Base-by-base conservation (phyloP, 1,140 invertebrate genomes). In the Trachelipus rathkii region DNA sequence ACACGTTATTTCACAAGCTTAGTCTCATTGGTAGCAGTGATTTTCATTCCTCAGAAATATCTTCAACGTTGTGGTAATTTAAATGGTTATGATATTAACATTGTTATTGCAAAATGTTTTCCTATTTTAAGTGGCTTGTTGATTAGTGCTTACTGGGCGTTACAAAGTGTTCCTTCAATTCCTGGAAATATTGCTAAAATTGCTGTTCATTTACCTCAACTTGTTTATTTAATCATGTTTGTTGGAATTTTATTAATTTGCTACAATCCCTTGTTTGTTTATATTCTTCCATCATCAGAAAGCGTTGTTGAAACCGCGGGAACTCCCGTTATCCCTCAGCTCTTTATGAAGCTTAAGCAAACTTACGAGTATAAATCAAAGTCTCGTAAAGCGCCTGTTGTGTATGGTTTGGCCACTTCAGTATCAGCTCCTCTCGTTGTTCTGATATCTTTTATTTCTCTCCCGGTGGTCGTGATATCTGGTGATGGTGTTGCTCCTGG, bases 51-150 rank as follows among this genome's bases (percentile, higher is more conserved):
- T 15, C 87, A 88, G 77, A 87, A 87, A 72, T 95, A 89, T 89
- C 86, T 91, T 45, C 87, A 87, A 83, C 89, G 88, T 78, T 91
- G 90, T 84, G 93, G 93, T 8, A 94, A 93, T 85, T 85, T 96
- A 45, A 91, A 91, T 24, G 91, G 92, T 0, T 89, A 79, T n/a
- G 88, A 81, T 0, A 84, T 88, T 10, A 69, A 73, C 4, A 87
- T 91, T 9, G 85, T 89, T 15, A 80, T 93, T 13, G 87, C 89
- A 0, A 88, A 88, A 71, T 92, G 91, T 80, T 88, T 89, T 19
- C 90, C 90, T 9, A 90, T 88, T 0, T 87, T 91, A 0, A 89
- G 89, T 44, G 89, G 90, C 24, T 89, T 92, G 44, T 91, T 89
- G 79, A 91, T 89, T 81, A 90, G 89, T 68, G 91, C 89, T 0